Evolutionary conservation across 2,797 vertebrate species (phyloP).

Genomic region (Mallotus villosus): DNA sequence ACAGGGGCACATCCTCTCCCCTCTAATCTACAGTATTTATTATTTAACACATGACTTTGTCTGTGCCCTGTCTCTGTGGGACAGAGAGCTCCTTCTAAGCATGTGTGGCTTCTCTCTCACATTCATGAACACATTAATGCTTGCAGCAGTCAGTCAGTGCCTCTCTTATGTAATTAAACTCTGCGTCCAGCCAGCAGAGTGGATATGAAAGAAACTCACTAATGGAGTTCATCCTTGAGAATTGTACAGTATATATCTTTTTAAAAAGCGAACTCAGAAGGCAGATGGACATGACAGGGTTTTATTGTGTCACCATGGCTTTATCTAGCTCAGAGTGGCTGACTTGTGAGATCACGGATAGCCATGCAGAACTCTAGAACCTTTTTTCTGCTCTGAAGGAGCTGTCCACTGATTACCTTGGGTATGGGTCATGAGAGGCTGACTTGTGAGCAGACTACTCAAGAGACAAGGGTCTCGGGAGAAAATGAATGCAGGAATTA

Average conservation of each 20-base stretch:
- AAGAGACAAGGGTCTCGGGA: background rate
- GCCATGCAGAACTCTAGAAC: background rate
- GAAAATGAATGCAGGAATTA: background rate
- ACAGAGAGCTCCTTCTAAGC: too few relatives aligned
- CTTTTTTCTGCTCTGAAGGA: background rate
- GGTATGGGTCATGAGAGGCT: background rate
- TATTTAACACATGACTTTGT: too few relatives aligned
- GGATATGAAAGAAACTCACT: background rate
- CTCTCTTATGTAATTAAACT: background rate
- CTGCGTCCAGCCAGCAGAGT: background rate
- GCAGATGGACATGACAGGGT: background rate
- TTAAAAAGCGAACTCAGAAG: background rate
- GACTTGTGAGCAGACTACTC: background rate
- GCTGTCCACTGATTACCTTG: background rate
- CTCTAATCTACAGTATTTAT: too few relatives aligned
- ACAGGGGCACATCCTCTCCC: too few relatives aligned
- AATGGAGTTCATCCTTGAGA: background rate
- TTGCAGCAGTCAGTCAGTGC: background rate
- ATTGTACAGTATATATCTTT: background rate
- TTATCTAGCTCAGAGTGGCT: background rate
- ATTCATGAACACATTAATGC: background rate
- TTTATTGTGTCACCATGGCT: conserved; percentile 1
- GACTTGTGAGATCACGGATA: background rate
- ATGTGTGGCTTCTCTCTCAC: background rate
- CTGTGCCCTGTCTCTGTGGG: too few relatives aligned